Conservation (phyloP, 1,140 invertebrate genomes). For the Drosophila sucinea region DNA sequence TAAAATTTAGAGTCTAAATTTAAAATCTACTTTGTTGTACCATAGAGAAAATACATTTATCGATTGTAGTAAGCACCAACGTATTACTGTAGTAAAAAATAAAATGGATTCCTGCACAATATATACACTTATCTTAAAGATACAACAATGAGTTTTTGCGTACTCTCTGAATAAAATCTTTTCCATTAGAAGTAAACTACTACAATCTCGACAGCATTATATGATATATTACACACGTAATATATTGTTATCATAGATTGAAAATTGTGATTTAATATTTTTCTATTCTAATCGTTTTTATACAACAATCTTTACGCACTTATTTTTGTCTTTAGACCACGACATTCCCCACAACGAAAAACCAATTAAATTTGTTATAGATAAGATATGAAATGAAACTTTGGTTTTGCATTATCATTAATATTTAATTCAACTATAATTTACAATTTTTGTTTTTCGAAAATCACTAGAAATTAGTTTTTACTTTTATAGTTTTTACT, state of each 20-base stretch:
- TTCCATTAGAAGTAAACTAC: too few relatives aligned
- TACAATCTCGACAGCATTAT: too few relatives aligned
- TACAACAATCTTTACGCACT: too few relatives aligned
- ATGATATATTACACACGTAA: too few relatives aligned
- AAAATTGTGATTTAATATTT: too few relatives aligned
- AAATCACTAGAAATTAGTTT: slow-evolving; percentile 62
- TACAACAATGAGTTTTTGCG: not conserved
- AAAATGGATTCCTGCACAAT: not conserved
- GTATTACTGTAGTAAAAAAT: not conserved
- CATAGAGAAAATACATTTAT: slow-evolving; percentile 10
- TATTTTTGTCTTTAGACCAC: too few relatives aligned
- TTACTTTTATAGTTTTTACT: slow-evolving; percentile 30
- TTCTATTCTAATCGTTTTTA: too few relatives aligned
- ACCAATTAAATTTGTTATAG: not conserved
- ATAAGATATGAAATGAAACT: not conserved
- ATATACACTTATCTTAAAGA: not conserved
- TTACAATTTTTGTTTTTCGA: slow-evolving; percentile 20
- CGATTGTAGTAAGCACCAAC: not conserved
- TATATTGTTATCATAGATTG: too few relatives aligned
- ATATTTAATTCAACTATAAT: slow-evolving; percentile 12
- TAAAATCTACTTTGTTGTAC: slow-evolving; percentile 1
- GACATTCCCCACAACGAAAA: too few relatives aligned
- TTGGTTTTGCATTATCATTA: slow-evolving; percentile 8
- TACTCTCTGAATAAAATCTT: too few relatives aligned
- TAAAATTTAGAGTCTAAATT: not conserved